Evolutionary conservation across 2,113 vertebrate genomes (phyloP), one percentile per base, ranked within the genome.

Genomic region (Nibea coibor): DNA sequence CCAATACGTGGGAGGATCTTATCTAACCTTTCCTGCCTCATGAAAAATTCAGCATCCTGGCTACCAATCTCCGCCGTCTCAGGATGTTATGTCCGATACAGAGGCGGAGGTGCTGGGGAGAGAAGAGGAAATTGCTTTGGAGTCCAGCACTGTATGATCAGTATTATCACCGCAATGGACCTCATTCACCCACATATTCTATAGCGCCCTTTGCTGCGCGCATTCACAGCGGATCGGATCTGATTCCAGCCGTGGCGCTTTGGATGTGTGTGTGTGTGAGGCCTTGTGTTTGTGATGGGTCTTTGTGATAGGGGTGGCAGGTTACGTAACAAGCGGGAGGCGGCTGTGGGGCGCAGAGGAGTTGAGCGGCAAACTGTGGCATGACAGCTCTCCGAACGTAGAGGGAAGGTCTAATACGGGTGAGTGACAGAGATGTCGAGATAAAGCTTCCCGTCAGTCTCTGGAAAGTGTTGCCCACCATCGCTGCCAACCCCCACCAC

Each of bases 1-100:
- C 78, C 82, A 83, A 72, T 75, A 88, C 75, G 79, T 89, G 85
- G 84, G 90, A 90, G 90, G 93, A 93, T 93, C 91, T 93, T 93
- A 94, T 92, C 93, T 93, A 93, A 94, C 92, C 93, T 94, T 94
- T 93, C 88, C 92, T 90, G 91, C 87, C 91, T 94, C 93, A 94
- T 94, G 92, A 94, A 94, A 94, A 87, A 94, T 94, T 93, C 93
- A 94, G 91, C 77, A 93, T 93, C 91, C 91, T 90, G 87, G 92
- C 89, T 91, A 94, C 92, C 93, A 93, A 94, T 93, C 93, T 93
- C 90, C 87, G 81, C 88, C 81, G 89, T 92, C 90, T 92, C 90
- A 88, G 91, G 92, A 92, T 91, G 92, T 92, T 91, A 83, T 85
- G 91, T 90, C 91, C 89, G 90, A 90, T 90, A 89, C 87, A 69